phyloP scores from a whole-genome alignment of 1,140 invertebrate genomes.

The Phocides pigmalion region DNA sequence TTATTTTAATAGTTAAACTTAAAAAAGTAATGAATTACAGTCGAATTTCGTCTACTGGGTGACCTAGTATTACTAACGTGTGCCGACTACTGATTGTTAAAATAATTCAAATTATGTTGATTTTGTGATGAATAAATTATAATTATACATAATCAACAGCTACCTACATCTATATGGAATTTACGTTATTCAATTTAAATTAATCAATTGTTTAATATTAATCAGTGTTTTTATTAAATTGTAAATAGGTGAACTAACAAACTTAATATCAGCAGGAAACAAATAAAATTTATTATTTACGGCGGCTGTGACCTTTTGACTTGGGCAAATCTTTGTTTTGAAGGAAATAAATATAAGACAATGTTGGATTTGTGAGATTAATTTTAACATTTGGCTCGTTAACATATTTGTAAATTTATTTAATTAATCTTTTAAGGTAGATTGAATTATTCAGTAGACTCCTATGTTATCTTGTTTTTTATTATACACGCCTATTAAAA shows the following conservation, averaged over 20 bases:
- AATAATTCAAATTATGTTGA: not conserved
- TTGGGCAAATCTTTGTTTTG: slow-evolving; percentile 1
- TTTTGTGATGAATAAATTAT: slow-evolving; percentile 9
- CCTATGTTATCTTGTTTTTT: too few relatives aligned
- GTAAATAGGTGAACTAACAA: slow-evolving; percentile 2
- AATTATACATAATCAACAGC: not conserved
- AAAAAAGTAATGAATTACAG: too few relatives aligned
- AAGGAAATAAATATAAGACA: not conserved
- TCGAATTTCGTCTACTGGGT: too few relatives aligned
- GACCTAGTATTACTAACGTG: not conserved
- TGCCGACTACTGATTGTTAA: not conserved
- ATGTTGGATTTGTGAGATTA: slow-evolving; percentile 1
- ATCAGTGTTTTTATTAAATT: slow-evolving; percentile 1
- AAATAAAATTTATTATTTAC: slow-evolving; percentile 30
- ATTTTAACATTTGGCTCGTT: not conserved
- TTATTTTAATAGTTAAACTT: too few relatives aligned
- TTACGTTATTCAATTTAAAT: slow-evolving; percentile 3
- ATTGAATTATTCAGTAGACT: not conserved
- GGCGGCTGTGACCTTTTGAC: slow-evolving; percentile 17
- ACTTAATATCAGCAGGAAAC: slow-evolving; percentile 33
- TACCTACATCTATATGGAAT: not conserved
- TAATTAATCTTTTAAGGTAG: slow-evolving; percentile 13
- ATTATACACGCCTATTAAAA: too few relatives aligned
- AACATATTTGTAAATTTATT: slow-evolving; percentile 1
- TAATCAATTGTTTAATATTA: slow-evolving; percentile 18